These are phyloP conservation scores for Hirtodrosophila duncani DNA, from an alignment of 2,888 invertebrate species.

Conservation along the genomic window DNA sequence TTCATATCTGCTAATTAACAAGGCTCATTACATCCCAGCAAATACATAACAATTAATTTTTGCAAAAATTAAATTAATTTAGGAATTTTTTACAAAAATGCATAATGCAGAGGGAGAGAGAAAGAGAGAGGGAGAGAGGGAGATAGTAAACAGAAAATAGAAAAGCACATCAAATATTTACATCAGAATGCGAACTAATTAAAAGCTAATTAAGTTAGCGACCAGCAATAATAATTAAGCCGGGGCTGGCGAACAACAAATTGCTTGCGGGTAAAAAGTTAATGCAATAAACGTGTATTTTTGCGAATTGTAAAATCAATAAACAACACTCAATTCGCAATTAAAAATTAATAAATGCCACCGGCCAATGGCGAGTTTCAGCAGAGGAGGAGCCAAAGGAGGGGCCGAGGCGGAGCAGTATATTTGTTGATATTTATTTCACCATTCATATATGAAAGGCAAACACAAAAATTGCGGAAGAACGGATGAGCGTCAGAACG, in stretches of 20 bases:
- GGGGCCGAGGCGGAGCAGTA: no score
- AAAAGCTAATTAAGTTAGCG: slow-evolving; percentile 40
- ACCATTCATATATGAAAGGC: neutral
- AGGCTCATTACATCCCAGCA: no score
- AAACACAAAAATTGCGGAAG: slow-evolving; percentile 5
- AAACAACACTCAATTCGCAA: slow-evolving; percentile 46
- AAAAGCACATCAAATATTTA: slow-evolving; percentile 40
- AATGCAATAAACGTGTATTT: neutral
- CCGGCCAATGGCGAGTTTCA: slow-evolving; percentile 11
- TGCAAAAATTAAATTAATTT: no score
- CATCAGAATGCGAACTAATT: slow-evolving; percentile 40
- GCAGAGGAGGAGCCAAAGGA: no score
- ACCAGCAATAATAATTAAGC: slow-evolving; percentile 21
- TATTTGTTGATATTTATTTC: slow-evolving; percentile 12
- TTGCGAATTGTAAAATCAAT: slow-evolving; percentile 43
- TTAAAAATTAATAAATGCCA: slow-evolving; percentile 45
- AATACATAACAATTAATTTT: no score
- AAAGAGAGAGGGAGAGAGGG: no score
- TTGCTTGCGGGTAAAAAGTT: slow-evolving; percentile 11
- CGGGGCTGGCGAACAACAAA: slow-evolving; percentile 25
- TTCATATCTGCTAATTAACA: no score
- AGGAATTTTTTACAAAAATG: no score
- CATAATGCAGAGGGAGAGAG: no score
- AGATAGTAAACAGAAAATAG: no score
- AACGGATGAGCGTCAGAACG: neutral